phyloP scores from a whole-genome alignment of 1,140 invertebrate genomes.

The Zophobas morio region DNA sequence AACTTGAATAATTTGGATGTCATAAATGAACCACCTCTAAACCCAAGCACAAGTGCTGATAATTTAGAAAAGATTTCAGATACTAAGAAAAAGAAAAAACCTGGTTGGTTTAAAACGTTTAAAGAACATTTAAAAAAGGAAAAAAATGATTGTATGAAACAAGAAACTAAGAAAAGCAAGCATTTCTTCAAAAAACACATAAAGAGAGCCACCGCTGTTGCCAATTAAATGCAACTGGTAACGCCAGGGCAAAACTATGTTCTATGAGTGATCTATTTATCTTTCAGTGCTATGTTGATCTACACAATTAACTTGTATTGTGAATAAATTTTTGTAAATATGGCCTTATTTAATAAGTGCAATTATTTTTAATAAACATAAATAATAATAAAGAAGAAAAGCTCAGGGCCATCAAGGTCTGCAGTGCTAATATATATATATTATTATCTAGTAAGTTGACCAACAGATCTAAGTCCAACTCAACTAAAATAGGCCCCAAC shows the following conservation, averaged over 20 bases:
- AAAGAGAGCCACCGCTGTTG: conserved; percentile 35
- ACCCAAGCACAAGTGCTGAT: conserved; percentile 53
- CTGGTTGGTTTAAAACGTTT: conserved; percentile 49
- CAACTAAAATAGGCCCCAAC: too few relatives aligned
- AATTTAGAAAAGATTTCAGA: conserved; percentile 47
- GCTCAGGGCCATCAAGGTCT: too few relatives aligned
- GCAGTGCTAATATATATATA: too few relatives aligned
- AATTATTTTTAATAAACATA: conserved; percentile 23
- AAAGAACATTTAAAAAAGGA: conserved; percentile 19
- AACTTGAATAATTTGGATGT: conserved; percentile 46
- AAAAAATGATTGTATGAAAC: background rate
- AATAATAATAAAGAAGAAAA: too few relatives aligned
- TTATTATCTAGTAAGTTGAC: too few relatives aligned
- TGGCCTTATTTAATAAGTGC: conserved; percentile 25
- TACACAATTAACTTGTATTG: background rate
- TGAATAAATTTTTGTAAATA: conserved; percentile 2
- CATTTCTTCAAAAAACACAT: conserved; percentile 4
- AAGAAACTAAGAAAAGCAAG: too few relatives aligned
- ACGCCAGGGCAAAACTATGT: too few relatives aligned
- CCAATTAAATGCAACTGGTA: conserved; percentile 21
- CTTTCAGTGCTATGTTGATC: too few relatives aligned
- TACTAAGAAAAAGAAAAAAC: conserved; percentile 42
- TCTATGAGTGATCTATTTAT: too few relatives aligned
- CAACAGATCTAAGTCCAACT: too few relatives aligned
- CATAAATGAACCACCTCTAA: conserved; percentile 50